Conservation (phyloP, 2,113 vertebrate genomes). For the Bubo bubo region DNA sequence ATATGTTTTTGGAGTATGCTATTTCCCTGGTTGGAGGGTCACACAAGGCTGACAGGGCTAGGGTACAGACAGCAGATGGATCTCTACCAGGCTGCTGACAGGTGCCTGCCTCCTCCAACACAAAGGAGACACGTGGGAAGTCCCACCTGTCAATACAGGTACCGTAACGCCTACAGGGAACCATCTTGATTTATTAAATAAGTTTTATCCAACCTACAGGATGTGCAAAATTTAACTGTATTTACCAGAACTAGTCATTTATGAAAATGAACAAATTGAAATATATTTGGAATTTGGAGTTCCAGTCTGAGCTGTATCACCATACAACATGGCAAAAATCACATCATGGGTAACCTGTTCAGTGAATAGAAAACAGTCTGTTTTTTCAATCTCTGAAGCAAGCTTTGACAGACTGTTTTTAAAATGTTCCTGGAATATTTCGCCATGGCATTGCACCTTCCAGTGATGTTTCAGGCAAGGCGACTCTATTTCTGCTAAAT, state of each 20-base stretch:
- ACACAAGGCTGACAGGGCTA: neutral
- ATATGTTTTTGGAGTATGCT: neutral
- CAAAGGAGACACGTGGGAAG: neutral
- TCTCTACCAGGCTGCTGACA: neutral
- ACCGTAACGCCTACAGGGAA: neutral
- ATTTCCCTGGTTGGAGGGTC: neutral
- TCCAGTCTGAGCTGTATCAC: neutral
- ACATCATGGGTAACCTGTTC: neutral
- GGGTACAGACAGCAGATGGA: neutral
- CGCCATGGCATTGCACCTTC: neutral
- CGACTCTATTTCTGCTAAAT: neutral
- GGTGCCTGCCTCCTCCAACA: neutral
- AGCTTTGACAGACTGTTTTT: neutral
- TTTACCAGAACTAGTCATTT: constrained; percentile 16
- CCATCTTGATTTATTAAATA: neutral
- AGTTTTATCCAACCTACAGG: neutral
- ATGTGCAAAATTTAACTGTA: neutral
- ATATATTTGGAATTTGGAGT: neutral
- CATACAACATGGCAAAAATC: constrained; percentile 23
- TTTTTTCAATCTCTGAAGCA: neutral
- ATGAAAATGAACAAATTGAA: constrained; percentile 12
- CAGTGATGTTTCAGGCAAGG: neutral
- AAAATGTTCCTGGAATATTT: constrained; percentile 5
- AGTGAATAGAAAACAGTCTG: neutral
- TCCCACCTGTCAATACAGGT: constrained; percentile 27